Evolutionary conservation across 2,113 vertebrate genomes (phyloP).

Genomic region (Perca flavescens): DNA sequence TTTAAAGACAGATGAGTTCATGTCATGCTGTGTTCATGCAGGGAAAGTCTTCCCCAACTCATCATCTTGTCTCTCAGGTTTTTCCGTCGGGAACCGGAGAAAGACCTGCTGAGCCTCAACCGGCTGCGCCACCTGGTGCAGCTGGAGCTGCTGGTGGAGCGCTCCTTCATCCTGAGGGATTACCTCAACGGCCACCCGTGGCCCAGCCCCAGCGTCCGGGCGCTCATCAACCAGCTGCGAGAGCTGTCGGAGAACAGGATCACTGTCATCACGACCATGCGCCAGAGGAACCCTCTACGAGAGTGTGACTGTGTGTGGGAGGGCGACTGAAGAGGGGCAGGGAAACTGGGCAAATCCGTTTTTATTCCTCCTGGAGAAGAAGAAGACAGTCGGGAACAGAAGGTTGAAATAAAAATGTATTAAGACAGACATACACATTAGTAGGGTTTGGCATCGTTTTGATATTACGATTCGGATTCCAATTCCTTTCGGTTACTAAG

Average conservation of each 20-base stretch:
- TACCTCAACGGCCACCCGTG: constrained; percentile 70
- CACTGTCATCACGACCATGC: constrained; percentile 63
- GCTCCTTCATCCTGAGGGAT: constrained; percentile 68
- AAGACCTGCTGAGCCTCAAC: constrained; percentile 75
- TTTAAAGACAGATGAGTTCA: too few species aligned
- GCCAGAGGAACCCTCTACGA: constrained; percentile 56
- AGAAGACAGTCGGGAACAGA: not conserved
- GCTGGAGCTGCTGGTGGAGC: constrained; percentile 77
- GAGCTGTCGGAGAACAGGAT: constrained; percentile 68
- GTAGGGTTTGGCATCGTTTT: too few species aligned
- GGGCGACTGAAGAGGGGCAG: constrained; percentile 42
- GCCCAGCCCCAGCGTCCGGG: constrained; percentile 71
- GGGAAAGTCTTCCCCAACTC: not conserved
- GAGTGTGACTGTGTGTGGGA: constrained; percentile 78
- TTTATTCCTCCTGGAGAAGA: not conserved
- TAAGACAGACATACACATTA: not conserved
- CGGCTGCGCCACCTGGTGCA: constrained; percentile 68
- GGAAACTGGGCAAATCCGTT: not conserved
- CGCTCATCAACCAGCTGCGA: constrained; percentile 64
- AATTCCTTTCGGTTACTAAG: too few species aligned
- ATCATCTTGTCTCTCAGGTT: constrained; percentile 47
- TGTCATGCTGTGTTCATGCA: not conserved
- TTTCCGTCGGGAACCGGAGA: constrained; percentile 72
- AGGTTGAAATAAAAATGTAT: not conserved
- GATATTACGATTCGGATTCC: too few species aligned